Evolutionary conservation across 2,888 invertebrate species (phyloP), one percentile per base, ranked within the genome.

Genomic region (Macaria notata): DNA sequence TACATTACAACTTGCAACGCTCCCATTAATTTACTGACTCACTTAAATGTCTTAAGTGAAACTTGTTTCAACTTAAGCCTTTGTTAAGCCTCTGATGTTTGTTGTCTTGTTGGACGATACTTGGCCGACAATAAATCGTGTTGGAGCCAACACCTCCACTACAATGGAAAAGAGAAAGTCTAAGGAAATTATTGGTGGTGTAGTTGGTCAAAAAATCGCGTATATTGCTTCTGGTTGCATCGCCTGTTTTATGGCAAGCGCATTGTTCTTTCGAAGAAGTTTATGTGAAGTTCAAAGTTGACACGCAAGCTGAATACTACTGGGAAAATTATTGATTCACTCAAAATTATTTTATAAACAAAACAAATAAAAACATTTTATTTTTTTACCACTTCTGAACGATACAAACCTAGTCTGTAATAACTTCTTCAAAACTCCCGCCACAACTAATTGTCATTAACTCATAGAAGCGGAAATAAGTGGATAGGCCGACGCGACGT

Each of bases 111-210:
- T 75, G 73, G 76, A 76, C 80, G 84, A 83, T 84, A 76, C 73
- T 70, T 69, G 78, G 71, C 68, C 71, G 71, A 68, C 80, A 78
- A 88, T 88, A 89, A 89, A 89, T 88, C 79, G 83, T 75, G 46
- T 49, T 61, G 56, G 63, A 62, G 71, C 79, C 81, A 78, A 84
- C 86, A 88, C 87, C 83, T 80, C 74, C 65, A 84, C 79, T 76
- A 87, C 88, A 88, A 88, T 86, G 86, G 83, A 65, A 79, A 80
- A 79, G 88, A 87, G 89, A 88, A 88, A 89, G 88, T 87, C 69
- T 64, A 69, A 78, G 79, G 82, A 82, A 81, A 81, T 85, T 82
- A 74, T 73, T 75, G 70, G 65, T 70, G 70, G 68, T 68, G 75
- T 75, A 75, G 71, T 73, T 65, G 66, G 55, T 62, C 77, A 81